Evolutionary conservation across 2,113 vertebrate genomes (phyloP).

Genomic region (Epinephelus cyanopodus): DNA sequence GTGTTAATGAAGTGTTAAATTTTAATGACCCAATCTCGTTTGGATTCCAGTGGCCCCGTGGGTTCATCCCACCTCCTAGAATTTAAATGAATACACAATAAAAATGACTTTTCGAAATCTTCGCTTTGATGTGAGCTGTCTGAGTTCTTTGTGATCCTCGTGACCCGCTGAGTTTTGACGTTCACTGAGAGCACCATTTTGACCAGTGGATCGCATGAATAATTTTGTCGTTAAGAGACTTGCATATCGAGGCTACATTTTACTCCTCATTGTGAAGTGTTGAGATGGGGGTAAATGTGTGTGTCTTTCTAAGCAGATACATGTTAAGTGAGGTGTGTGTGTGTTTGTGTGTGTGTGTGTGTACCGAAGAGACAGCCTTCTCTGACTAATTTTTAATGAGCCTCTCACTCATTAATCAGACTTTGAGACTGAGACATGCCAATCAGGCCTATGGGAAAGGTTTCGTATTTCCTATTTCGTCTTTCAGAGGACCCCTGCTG

Average conservation of each 20-base stretch:
- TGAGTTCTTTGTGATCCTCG: conserved; percentile 22
- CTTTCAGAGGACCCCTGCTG: conserved; percentile 17
- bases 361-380: not conserved
- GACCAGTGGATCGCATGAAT: conserved; percentile 29
- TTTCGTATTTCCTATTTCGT: conserved; percentile 45
- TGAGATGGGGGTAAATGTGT: conserved; percentile 22
- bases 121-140: not conserved
- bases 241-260: conserved; percentile 20
- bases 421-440: conserved; percentile 55
- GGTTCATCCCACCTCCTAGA: conserved; percentile 40
- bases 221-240: conserved; percentile 20
- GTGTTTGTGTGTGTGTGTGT: not conserved
- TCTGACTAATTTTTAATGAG: conserved; percentile 59
- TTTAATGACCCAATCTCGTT: conserved; percentile 68
- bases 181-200: conserved; percentile 20
- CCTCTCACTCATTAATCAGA: conserved; percentile 68
- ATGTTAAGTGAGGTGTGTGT: conserved; percentile 1
- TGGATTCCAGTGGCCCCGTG: conserved; percentile 47
- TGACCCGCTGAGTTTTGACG: conserved; percentile 25
- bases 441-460: conserved; percentile 54
- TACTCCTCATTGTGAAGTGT: conserved; percentile 2
- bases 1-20: conserved; percentile 70
- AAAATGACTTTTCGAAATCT: conserved; percentile 40
- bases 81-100: conserved; percentile 58
- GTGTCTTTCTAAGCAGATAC: not conserved